Evolutionary conservation across 2,888 invertebrate genomes (phyloP), one percentile per base, ranked within the genome.

Genomic region (Eumacrocentrus americanus): DNA sequence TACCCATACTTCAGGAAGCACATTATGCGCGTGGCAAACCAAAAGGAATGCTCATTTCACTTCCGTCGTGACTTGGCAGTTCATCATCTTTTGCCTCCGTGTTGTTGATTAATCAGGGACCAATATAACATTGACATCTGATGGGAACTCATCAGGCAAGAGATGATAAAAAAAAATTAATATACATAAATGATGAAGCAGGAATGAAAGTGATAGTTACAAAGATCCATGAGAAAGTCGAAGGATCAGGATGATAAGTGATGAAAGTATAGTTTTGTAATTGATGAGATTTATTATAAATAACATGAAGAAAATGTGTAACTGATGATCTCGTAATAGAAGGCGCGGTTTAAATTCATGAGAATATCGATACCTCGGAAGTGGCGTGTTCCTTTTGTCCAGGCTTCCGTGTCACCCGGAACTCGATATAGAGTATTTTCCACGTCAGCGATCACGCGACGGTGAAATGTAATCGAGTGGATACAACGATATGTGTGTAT

Each of bases 161-260:
- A 18, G 12, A 42, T 46, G 22, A 11, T 23, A 16, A 47, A 23
- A 25, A 53, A n/a, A n/a, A n/a, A n/a, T n/a, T n/a, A n/a, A n/a
- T n/a, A n/a, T n/a, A n/a, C n/a, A n/a, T n/a, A n/a, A n/a, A n/a
- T n/a, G n/a, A n/a, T n/a, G n/a, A n/a, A n/a, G n/a, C n/a, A n/a
- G n/a, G n/a, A n/a, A n/a, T n/a, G n/a, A n/a, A n/a, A n/a, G n/a
- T n/a, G n/a, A n/a, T n/a, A n/a, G n/a, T n/a, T n/a, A n/a, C n/a
- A n/a, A n/a, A n/a, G 51, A 61, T 58, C 51, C 57, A 57, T 63
- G 65, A 57, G 65, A 65, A 65, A 65, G 63, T 58, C 14, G 5
- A 16, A 22, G 38, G 60, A 60, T 22, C 34, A 16, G 42, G 11
- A 29, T 47, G 35, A 56, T 47, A 47, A n/a, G 14, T 47, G 47